Conservation (phyloP, 2,888 invertebrate genomes). For the Pardosa pseudoannulata region DNA sequence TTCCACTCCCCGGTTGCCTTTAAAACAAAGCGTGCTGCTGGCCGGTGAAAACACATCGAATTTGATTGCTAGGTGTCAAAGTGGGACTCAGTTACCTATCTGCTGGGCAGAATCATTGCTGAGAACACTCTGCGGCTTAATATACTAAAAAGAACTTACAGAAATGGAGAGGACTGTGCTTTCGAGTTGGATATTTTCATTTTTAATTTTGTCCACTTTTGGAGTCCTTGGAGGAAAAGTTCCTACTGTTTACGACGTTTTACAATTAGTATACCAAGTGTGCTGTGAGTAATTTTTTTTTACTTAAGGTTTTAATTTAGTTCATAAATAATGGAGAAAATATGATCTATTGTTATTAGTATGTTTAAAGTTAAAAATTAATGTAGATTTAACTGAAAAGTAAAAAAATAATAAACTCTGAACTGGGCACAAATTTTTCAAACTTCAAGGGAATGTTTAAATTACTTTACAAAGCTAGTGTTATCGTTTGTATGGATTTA, state of each 20-base stretch:
- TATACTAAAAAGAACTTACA: neutral
- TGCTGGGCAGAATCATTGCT: neutral
- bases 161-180: slow-evolving; percentile 28
- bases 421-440: too few species aligned
- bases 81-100: neutral
- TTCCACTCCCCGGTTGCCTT: neutral
- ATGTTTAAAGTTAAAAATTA: too few species aligned
- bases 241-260: slow-evolving; percentile 63
- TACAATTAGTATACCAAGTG: slow-evolving; percentile 67
- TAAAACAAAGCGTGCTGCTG: slow-evolving; percentile 5
- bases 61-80: neutral
- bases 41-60: slow-evolving; percentile 1
- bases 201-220: neutral
- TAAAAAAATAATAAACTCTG: too few species aligned
- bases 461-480: too few species aligned
- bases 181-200: slow-evolving; percentile 21
- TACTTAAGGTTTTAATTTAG: too few species aligned
- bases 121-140: neutral
- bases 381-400: too few species aligned
- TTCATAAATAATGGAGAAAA: too few species aligned
- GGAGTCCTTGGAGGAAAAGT: slow-evolving; percentile 32
- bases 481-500: too few species aligned
- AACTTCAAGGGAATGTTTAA: too few species aligned
- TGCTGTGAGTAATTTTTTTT: slow-evolving; percentile 53
- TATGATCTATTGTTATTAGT: too few species aligned